Evolutionary conservation across 37 sponge, comb jelly and placozoan species (phyloP).

Genomic region (Sycon ciliatum): DNA sequence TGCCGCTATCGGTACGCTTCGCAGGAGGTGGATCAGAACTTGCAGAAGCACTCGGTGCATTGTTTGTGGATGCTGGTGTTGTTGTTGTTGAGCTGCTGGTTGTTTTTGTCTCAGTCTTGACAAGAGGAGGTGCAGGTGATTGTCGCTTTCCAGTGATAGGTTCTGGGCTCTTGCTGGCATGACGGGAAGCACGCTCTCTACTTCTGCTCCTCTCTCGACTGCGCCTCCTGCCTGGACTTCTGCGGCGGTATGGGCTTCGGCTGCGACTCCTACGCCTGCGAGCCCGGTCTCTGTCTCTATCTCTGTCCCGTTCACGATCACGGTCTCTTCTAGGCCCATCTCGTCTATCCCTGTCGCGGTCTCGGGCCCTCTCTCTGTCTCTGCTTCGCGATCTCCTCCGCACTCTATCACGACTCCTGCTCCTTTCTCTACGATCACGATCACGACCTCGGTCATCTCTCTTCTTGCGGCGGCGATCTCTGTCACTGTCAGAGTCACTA

Average conservation of each 20-base stretch:
- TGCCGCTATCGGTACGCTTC: no score
- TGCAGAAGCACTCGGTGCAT: no score
- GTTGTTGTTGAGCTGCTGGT: not conserved
- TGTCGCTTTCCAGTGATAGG: not conserved
- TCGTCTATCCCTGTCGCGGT: not conserved
- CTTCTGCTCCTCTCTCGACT: not conserved
- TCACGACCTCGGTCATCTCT: not conserved
- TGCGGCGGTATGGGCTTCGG: constrained; percentile 1
- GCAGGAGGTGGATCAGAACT: no score
- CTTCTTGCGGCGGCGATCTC: not conserved
- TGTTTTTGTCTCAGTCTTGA: not conserved
- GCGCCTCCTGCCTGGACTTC: not conserved
- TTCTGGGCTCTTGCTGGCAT: no score
- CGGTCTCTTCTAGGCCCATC: not conserved
- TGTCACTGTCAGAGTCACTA: not conserved
- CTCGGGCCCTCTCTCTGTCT: constrained; percentile 17
- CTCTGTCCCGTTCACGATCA: not conserved
- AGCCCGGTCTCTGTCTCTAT: not conserved
- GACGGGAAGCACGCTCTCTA: no score
- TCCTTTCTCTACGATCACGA: constrained; percentile 5
- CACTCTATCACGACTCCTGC: not conserved
- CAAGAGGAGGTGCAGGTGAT: not conserved
- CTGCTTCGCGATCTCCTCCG: not conserved
- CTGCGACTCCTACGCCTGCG: not conserved
- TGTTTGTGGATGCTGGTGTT: no score